Evolutionary conservation across 2,797 vertebrate species (phyloP), one percentile per base, ranked within the genome.

Genomic region (Dermochelys coriacea): DNA sequence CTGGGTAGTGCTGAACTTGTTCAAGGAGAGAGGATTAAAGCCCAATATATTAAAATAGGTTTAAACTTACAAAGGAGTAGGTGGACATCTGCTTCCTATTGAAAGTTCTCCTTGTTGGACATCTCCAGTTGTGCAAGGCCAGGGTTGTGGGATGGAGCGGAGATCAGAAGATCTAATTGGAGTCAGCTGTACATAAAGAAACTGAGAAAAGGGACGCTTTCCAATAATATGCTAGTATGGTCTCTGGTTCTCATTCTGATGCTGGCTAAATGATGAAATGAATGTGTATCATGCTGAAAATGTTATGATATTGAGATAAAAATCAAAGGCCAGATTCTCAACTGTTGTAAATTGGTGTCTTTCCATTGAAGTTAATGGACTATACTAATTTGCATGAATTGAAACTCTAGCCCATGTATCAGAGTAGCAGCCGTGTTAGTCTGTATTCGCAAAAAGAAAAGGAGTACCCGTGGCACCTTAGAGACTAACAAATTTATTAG

Each of bases 261-360:
- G 74, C 80, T 95, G 94, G 54, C 9, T 61, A 88, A 95, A 85
- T 49, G 86, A 51, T 90, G 80, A 94, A 93, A 88, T 89, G 68
- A 23, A 19, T 88, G 93, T 84, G 5, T 80, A 75, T 86, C 85
- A 68, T 27, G 91, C 37, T 83, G 15, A 93, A 45, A 89, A 51
- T 88, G 10, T 80, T 93, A 52, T 54, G 4, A 37, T 37, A 45
- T 47, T 88, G 93, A 80, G 54, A 80, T 91, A 83, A 74, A 74
- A 84, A 87, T 88, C 64, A 52, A 77, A 86, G 52, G 68, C 47
- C 57, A 71, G 81, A 68, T 90, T 88, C 34, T 90, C 29, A 90
- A 5, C n/a, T 88, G 51, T 23, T 87, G 16, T n/a, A 57, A 93
- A 95, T 71, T 75, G 64, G 50, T 85, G 89, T 45, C 55, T 91